These are phyloP conservation scores for Antedon mediterranea DNA, from an alignment of 53 echinoderm and acorn worm genomes.

Conservation along the genomic window DNA sequence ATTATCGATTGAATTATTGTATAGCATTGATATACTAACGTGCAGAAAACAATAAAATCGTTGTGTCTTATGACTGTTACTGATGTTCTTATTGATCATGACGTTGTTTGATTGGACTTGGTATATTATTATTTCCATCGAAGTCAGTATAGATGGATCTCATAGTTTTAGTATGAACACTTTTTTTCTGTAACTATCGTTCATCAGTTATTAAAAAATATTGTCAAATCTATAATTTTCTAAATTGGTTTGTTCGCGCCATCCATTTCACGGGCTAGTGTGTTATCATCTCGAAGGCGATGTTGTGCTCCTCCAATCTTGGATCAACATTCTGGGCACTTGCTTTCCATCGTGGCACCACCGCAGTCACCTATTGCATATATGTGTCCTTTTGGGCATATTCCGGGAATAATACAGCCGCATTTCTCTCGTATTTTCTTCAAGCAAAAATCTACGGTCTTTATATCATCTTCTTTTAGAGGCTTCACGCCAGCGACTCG, in stretches of 20 bases:
- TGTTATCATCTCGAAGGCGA: background rate
- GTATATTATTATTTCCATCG: too few species aligned
- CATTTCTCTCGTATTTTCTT: background rate
- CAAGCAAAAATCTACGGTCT: background rate
- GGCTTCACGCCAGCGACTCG: background rate
- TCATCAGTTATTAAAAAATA: too few species aligned
- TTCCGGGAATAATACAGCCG: background rate
- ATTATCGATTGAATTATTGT: too few species aligned
- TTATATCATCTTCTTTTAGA: background rate
- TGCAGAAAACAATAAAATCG: too few species aligned
- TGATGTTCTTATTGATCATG: too few species aligned
- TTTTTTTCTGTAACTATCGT: too few species aligned
- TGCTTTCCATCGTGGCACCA: slow-evolving; percentile 32
- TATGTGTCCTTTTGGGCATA: slow-evolving; percentile 51
- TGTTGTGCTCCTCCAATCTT: background rate
- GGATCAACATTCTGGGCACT: slow-evolving; percentile 64
- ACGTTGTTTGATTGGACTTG: too few species aligned
- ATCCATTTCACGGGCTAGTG: slow-evolving; percentile 1
- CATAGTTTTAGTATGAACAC: too few species aligned
- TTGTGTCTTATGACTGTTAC: too few species aligned
- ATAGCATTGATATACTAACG: too few species aligned
- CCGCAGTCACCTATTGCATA: slow-evolving; percentile 75
- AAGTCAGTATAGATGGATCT: too few species aligned
- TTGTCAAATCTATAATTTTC: too few species aligned
- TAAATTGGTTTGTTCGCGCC: slow-evolving; percentile 47